Percentiles rank a stretch among this genome's conserved stretches.
Evolutionary conservation across 2,888 invertebrate genomes (phyloP).

Genomic region (Drosophila peninsularis): DNA sequence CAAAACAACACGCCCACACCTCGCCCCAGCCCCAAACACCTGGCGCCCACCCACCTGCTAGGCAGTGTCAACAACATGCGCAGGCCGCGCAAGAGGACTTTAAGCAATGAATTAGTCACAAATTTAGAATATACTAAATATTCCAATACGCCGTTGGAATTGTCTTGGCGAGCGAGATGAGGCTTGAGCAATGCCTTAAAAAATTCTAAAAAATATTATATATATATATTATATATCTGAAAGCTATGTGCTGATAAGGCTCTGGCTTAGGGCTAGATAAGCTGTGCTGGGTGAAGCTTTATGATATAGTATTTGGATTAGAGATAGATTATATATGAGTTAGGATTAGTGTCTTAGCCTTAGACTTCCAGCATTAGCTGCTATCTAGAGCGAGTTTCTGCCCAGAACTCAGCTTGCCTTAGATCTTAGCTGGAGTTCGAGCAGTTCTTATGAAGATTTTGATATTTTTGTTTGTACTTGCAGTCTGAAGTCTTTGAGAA

Average conservation of each 20-base stretch:
- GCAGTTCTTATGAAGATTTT: too few species aligned
- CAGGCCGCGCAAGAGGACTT: constrained; percentile 73
- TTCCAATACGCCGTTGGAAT: too few species aligned
- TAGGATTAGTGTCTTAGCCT: background rate
- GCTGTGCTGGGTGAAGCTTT: background rate
- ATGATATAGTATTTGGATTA: background rate
- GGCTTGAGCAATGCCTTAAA: too few species aligned
- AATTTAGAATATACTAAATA: too few species aligned
- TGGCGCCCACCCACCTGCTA: constrained; percentile 5
- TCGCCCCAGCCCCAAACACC: background rate
- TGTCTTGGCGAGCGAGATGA: too few species aligned
- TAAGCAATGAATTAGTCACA: too few species aligned
- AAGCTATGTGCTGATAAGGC: background rate
- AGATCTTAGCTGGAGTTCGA: too few species aligned
- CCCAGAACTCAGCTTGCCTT: too few species aligned
- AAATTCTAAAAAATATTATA: too few species aligned
- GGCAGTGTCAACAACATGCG: constrained; percentile 75
- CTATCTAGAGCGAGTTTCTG: too few species aligned
- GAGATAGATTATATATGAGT: background rate
- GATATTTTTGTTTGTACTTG: background rate
- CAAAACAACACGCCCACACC: constrained; percentile 3
- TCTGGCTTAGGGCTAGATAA: background rate
- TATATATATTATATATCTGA: background rate
- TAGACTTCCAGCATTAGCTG: too few species aligned
- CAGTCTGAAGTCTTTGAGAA: background rate